phyloP scores from a whole-genome alignment of 2,888 invertebrate genomes.

The Campopleginae sp. region DNA sequence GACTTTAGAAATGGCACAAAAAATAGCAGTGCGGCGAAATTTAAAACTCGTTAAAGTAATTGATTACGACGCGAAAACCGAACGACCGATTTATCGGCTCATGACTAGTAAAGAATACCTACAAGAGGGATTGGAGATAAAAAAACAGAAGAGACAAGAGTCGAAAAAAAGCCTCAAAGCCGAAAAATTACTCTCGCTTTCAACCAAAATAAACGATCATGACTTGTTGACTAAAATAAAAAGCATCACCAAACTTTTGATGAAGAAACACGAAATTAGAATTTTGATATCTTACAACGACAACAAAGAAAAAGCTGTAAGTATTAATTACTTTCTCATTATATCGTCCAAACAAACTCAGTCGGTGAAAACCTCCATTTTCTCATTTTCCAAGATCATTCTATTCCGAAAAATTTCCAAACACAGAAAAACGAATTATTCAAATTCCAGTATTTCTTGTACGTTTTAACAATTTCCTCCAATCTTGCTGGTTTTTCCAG shows the following conservation, averaged over 20 bases:
- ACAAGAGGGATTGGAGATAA: constrained; percentile 85
- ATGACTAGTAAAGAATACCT: constrained; percentile 86
- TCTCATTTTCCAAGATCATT: not conserved
- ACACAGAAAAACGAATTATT: not conserved
- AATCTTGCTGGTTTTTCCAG: constrained; percentile 36
- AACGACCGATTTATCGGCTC: constrained; percentile 89
- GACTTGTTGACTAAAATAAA: constrained; percentile 82
- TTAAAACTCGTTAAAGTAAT: constrained; percentile 89
- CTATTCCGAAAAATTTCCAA: not conserved
- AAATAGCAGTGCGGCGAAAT: constrained; percentile 88
- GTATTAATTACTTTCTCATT: constrained; percentile 17
- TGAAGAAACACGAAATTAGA: constrained; percentile 78
- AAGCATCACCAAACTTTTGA: constrained; percentile 78
- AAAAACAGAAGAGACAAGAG: constrained; percentile 64
- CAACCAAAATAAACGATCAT: constrained; percentile 79
- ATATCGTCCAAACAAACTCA: not conserved
- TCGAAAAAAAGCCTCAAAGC: constrained; percentile 68
- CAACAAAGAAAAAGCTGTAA: constrained; percentile 71
- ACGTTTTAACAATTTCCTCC: not conserved
- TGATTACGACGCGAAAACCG: constrained; percentile 89
- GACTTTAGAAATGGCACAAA: constrained; percentile 89
- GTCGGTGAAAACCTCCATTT: not conserved
- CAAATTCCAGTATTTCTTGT: not conserved
- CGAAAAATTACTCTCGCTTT: constrained; percentile 78
- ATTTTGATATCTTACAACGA: constrained; percentile 74